Conservation (phyloP, 2,797 vertebrate genomes). For the Tadarida brasiliensis region DNA sequence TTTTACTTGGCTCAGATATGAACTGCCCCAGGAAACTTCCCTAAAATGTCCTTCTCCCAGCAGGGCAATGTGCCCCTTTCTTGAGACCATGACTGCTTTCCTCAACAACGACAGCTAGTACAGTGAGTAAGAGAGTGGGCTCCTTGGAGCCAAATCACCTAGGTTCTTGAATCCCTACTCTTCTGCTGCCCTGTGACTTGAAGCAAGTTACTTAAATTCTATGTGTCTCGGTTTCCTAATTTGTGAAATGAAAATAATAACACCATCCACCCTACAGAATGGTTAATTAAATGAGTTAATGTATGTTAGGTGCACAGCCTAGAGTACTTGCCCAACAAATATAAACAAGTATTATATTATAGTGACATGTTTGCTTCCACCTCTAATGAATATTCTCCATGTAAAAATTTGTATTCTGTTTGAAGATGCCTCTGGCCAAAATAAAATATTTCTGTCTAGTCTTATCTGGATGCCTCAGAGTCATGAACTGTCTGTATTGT, state of each 20-base stretch:
- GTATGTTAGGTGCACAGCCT: not conserved
- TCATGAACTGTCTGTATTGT: not conserved
- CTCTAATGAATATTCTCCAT: not conserved
- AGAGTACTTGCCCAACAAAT: not conserved
- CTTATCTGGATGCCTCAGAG: not conserved
- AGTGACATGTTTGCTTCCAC: not conserved
- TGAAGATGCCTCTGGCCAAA: not conserved
- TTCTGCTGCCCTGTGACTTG: not conserved
- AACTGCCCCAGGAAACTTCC: not conserved
- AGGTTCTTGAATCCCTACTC: not conserved
- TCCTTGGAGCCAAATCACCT: not conserved
- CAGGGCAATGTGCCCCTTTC: not conserved
- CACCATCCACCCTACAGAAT: not conserved
- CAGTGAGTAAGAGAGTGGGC: not conserved
- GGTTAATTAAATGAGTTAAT: not conserved
- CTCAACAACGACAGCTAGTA: not conserved
- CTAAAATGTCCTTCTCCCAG: not conserved
- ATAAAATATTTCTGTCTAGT: not conserved
- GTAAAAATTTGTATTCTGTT: not conserved
- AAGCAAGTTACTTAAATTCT: not conserved
- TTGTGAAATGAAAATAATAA: constrained; percentile 43
- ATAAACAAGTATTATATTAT: not conserved
- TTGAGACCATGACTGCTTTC: not conserved
- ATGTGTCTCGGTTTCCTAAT: not conserved
- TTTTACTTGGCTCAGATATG: not conserved